Base-by-base conservation (phyloP, 2,888 invertebrate genomes). In the Scaptodrosophila latifasciaeformis region DNA sequence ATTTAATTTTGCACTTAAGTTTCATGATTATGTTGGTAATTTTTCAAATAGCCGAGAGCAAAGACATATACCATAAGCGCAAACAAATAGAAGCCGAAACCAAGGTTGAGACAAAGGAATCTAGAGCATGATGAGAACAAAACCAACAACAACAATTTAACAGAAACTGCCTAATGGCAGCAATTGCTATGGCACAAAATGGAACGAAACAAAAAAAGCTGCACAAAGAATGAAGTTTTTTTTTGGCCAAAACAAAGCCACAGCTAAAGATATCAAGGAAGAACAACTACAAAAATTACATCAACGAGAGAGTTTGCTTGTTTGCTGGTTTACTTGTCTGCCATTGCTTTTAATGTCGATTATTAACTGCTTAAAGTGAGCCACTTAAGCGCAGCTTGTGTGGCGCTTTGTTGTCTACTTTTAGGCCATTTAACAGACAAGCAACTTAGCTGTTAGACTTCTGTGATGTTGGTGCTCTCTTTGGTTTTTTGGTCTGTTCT, bases 301-400 rank as follows among this genome's bases (percentile, higher is more conserved):
- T n/a, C n/a, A n/a, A n/a, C n/a, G n/a, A n/a, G n/a, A n/a, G n/a
- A n/a, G n/a, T n/a, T n/a, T n/a, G n/a, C n/a, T n/a, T n/a, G n/a
- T n/a, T n/a, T n/a, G n/a, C n/a, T n/a, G n/a, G n/a, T n/a, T n/a
- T n/a, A n/a, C n/a, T n/a, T n/a, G n/a, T n/a, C n/a, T 10, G 71
- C 75, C 64, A 61, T 70, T 71, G 61, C 72, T 68, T 71, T 70
- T 70, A 68, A 75, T 63, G 69, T 56, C 46, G 57, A 62, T 75
- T 70, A 70, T 70, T 75, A 71, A 69, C 55, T 51, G 59, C 69
- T 61, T 68, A 55, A 53, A 39, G 49, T 30, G 39, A 49, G 64
- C 63, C 62, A 68, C 69, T 75, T 68, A 59, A 55, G 54, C 42
- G 52, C 64, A 64, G 59, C 59, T 53, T 70, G 52, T 62, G 62